A percentile compares a stretch with the other conserved stretches of the same genome.
Evolutionary conservation across 2,888 invertebrate genomes (phyloP).

Genomic region (Pandemis corylana): DNA sequence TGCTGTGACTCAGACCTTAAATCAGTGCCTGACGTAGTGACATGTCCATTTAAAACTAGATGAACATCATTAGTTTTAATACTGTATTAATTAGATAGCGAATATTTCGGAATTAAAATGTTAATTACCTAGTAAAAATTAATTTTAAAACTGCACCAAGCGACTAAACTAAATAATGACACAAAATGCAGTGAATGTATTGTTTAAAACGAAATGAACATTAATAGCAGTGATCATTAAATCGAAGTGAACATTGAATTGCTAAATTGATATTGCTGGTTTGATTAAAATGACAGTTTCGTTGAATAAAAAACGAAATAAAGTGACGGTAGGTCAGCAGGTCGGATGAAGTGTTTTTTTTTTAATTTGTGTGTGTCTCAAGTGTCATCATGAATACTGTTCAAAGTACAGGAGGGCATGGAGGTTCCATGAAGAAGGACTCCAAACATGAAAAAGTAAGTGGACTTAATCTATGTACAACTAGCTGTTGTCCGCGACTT

Average conservation of each 20-base stretch:
- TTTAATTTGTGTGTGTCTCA: conserved; percentile 41
- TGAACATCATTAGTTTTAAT: conserved; percentile 17
- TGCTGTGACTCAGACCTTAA: conserved; percentile 62
- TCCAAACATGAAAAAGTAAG: conserved; percentile 75
- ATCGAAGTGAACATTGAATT: too few relatives aligned
- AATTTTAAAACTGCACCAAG: not conserved
- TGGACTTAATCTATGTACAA: not conserved
- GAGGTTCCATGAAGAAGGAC: conserved; percentile 85
- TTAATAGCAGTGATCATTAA: too few relatives aligned
- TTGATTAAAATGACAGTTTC: not conserved
- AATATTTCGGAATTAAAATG: not conserved
- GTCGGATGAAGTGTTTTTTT: conserved; percentile 27
- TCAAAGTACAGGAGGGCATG: conserved; percentile 86
- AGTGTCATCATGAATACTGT: conserved; percentile 85
- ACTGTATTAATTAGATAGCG: conserved; percentile 18
- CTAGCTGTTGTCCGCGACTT: too few relatives aligned
- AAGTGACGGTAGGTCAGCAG: not conserved
- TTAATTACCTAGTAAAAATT: not conserved
- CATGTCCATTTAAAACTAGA: conserved; percentile 69
- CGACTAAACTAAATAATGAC: not conserved
- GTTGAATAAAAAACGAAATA: not conserved
- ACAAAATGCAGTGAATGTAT: not conserved
- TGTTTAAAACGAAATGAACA: not conserved
- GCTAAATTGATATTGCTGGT: too few relatives aligned
- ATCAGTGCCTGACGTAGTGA: conserved; percentile 72